phyloP scores from a whole-genome alignment of 2,113 vertebrate species.

The Xenotilapia flavipinnis region DNA sequence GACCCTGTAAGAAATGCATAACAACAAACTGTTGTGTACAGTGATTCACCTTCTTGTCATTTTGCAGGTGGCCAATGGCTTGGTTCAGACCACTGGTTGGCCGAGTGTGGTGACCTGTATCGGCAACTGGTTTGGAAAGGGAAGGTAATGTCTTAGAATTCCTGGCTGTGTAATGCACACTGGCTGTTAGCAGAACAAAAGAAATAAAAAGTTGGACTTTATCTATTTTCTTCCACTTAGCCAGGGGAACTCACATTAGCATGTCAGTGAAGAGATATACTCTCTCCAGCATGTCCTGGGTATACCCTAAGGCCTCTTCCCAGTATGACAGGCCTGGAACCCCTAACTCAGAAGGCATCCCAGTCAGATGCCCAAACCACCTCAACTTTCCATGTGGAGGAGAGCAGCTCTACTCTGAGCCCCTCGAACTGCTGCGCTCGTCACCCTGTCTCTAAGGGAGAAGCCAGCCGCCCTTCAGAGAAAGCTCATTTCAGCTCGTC shows the following conservation, averaged over 20 bases:
- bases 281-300: not conserved
- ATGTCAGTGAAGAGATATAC: not conserved
- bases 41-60: not conserved
- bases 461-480: not conserved
- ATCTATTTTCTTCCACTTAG: not conserved
- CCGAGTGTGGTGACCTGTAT: constrained; percentile 89
- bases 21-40: not conserved
- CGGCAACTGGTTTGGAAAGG: constrained; percentile 96
- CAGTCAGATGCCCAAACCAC: not conserved
- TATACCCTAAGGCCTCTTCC: not conserved
- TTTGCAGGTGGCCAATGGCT: constrained; percentile 81
- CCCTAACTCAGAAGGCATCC: not conserved
- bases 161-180: not conserved
- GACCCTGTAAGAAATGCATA: not conserved
- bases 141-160: constrained; percentile 71
- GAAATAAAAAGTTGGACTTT: not conserved
- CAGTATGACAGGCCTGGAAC: not conserved
- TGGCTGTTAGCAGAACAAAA: not conserved
- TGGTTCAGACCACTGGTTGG: constrained; percentile 96
- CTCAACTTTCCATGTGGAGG: not conserved
- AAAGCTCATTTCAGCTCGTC: not conserved
- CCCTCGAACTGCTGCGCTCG: not conserved
- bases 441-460: not conserved
- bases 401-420: not conserved
- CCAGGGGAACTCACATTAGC: not conserved